These are phyloP conservation scores for Geophilus truncorum DNA, from an alignment of 2,888 invertebrate species.

Conservation along the genomic window DNA sequence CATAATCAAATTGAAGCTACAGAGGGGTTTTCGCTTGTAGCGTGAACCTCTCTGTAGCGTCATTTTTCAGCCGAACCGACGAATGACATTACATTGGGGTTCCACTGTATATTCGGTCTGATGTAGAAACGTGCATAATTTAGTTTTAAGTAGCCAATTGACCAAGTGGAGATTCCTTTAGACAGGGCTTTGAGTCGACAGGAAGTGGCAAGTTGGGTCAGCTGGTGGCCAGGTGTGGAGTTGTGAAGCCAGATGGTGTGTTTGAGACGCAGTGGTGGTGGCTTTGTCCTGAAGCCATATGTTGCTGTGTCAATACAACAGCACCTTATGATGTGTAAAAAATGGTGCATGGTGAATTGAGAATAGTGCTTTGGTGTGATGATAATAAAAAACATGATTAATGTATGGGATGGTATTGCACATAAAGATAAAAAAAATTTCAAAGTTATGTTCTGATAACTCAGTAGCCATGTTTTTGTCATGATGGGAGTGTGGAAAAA, in stretches of 20 bases:
- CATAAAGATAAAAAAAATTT: background rate
- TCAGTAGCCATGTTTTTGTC: no score
- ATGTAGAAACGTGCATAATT: conserved; percentile 2
- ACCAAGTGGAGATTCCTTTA: conserved; percentile 6
- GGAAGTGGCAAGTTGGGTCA: conserved; percentile 17
- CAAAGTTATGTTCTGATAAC: no score
- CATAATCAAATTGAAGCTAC: no score
- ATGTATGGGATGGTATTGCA: background rate
- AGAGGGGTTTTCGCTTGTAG: no score
- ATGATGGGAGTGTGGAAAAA: no score
- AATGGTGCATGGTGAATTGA: background rate
- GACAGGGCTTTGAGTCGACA: no score
- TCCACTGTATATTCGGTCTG: no score
- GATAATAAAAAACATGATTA: background rate
- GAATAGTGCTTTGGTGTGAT: background rate
- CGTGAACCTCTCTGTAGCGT: no score
- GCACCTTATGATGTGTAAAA: conserved; percentile 19
- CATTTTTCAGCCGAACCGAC: no score
- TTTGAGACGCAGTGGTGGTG: background rate
- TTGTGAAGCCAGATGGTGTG: background rate
- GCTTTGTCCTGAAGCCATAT: background rate
- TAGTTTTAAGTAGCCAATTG: conserved; percentile 7
- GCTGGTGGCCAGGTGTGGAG: background rate
- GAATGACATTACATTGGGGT: no score
- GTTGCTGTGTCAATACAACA: background rate